These are phyloP conservation scores for Cacatua alba DNA, from an alignment of 2,113 vertebrate genomes.

Conservation along the genomic window DNA sequence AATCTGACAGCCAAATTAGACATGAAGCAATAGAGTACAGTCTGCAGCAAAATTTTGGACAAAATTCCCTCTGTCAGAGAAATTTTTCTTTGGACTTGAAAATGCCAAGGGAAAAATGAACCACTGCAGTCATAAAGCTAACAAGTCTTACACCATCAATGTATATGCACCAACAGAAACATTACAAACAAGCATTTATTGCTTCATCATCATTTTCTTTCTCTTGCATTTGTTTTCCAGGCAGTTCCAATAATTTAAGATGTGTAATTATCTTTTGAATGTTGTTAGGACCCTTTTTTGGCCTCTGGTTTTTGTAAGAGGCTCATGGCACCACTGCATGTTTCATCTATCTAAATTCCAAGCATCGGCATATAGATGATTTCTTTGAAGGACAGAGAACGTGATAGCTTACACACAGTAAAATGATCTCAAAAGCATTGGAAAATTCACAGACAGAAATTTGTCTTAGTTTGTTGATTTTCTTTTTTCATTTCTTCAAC, in stretches of 20 bases:
- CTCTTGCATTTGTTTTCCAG: background rate
- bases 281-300: background rate
- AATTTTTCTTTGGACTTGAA: background rate
- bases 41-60: background rate
- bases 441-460: background rate
- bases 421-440: fast-evolving
- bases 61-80: background rate
- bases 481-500: background rate
- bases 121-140: background rate
- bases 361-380: background rate
- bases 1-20: background rate
- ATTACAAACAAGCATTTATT: background rate
- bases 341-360: background rate
- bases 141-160: background rate
- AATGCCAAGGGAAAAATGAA: background rate
- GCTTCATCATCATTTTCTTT: background rate
- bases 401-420: background rate
- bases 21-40: background rate
- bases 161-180: background rate
- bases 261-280: background rate
- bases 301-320: background rate
- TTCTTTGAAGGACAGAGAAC: background rate
- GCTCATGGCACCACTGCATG: background rate
- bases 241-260: background rate
- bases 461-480: background rate